Conservation (phyloP, 1,140 invertebrate genomes). For the Ceratoteleas bidentatus region DNA sequence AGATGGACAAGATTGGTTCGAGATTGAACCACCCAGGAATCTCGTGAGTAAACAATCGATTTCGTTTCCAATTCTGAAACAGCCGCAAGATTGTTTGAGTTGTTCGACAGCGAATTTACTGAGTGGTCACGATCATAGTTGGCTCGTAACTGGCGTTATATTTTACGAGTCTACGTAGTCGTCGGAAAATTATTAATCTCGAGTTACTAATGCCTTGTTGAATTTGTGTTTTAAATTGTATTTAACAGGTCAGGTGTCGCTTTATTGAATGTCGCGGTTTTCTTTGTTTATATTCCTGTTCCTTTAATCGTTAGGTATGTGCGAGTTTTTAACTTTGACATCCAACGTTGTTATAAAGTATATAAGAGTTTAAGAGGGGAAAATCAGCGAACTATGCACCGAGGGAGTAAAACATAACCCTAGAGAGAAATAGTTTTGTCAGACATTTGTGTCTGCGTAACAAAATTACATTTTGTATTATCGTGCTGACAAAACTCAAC, state of each 20-base stretch:
- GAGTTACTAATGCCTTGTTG: constrained; percentile 2
- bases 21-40: constrained; percentile 28
- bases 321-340: no score
- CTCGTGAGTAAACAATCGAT: constrained; percentile 36
- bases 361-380: no score
- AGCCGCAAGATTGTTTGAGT: constrained; percentile 32
- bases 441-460: no score
- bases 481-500: no score
- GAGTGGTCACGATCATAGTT: constrained; percentile 9
- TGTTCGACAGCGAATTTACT: constrained; percentile 22
- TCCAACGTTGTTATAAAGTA: no score
- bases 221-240: constrained; percentile 10
- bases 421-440: no score
- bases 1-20: constrained; percentile 25
- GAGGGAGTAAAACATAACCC: no score
- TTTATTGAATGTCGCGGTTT: neutral
- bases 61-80: constrained; percentile 22
- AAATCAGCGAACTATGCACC: no score
- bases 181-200: constrained; percentile 15
- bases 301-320: no score
- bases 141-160: constrained; percentile 5
- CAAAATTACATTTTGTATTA: no score
- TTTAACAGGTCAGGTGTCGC: neutral
- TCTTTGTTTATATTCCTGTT: no score
- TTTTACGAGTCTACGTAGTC: constrained; percentile 10